A percentile compares a stretch with the other conserved stretches of the same genome.
These are phyloP conservation scores for Melanostigma gelatinosum DNA, from an alignment of 2,113 vertebrate genomes.

Conservation along the genomic window DNA sequence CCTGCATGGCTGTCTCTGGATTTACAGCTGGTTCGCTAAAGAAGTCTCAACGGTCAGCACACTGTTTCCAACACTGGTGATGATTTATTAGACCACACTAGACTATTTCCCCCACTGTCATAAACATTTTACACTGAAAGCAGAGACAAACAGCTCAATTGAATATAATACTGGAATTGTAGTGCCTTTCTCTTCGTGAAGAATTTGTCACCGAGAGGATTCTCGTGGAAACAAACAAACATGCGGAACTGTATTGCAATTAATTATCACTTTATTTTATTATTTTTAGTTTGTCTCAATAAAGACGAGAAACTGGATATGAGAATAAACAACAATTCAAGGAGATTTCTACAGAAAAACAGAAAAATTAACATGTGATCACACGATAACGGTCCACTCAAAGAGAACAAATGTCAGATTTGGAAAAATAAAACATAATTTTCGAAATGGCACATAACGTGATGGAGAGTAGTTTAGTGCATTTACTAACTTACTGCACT, in stretches of 20 bases:
- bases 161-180: conserved; percentile 21
- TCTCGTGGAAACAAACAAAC: neutral
- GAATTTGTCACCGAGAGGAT: neutral
- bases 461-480: neutral
- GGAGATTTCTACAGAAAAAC: neutral
- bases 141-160: conserved; percentile 25
- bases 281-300: neutral
- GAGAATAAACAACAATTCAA: neutral
- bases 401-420: neutral
- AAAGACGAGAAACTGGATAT: neutral
- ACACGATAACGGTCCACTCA: neutral
- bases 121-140: conserved; percentile 26
- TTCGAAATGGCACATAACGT: neutral
- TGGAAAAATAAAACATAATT: neutral
- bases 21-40: conserved; percentile 37
- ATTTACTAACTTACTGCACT: neutral
- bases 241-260: neutral
- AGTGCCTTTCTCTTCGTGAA: conserved; percentile 22
- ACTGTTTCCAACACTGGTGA: conserved; percentile 35
- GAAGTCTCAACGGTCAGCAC: conserved; percentile 39
- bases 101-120: conserved; percentile 4
- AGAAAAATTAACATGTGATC: neutral
- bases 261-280: neutral
- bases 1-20: conserved; percentile 34
- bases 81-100: conserved; percentile 51